Evolutionary conservation across 2,888 invertebrate species (phyloP).

Genomic region (Agriopis leucophaearia): DNA sequence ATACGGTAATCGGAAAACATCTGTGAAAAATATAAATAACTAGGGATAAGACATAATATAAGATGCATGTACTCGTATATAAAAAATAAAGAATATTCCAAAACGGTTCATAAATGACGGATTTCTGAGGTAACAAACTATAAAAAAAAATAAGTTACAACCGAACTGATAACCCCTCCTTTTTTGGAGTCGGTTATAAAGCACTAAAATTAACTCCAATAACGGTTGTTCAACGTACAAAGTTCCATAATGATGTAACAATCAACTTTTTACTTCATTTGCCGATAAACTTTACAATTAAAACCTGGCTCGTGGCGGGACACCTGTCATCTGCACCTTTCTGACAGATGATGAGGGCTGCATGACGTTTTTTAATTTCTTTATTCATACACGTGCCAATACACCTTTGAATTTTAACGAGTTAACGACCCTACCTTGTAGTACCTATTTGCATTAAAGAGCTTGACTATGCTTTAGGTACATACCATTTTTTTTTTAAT

Average conservation of each 20-base stretch:
- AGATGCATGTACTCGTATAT: too few relatives aligned
- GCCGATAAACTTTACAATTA: slow-evolving; percentile 37
- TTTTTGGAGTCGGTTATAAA: too few relatives aligned
- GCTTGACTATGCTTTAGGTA: neutral
- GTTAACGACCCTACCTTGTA: slow-evolving; percentile 6
- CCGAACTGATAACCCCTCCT: too few relatives aligned
- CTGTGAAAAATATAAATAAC: too few relatives aligned
- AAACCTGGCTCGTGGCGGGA: slow-evolving; percentile 25
- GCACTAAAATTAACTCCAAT: neutral
- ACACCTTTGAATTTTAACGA: slow-evolving; percentile 23
- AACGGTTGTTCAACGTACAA: slow-evolving; percentile 21
- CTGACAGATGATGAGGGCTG: slow-evolving; percentile 56
- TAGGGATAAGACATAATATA: too few relatives aligned
- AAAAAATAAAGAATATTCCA: too few relatives aligned
- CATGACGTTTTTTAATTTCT: slow-evolving; percentile 39
- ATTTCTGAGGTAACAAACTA: too few relatives aligned
- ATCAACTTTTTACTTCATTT: slow-evolving; percentile 18
- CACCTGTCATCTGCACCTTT: slow-evolving; percentile 62
- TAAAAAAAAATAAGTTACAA: too few relatives aligned
- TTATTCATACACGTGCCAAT: slow-evolving; percentile 26
- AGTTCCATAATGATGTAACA: slow-evolving; percentile 19
- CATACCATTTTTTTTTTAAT: too few relatives aligned
- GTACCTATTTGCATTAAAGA: slow-evolving; percentile 19
- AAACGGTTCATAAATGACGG: too few relatives aligned
- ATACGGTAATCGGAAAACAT: too few relatives aligned